Base-by-base conservation (phyloP, 2,888 invertebrate species). In the Clitarchus hookeri region DNA sequence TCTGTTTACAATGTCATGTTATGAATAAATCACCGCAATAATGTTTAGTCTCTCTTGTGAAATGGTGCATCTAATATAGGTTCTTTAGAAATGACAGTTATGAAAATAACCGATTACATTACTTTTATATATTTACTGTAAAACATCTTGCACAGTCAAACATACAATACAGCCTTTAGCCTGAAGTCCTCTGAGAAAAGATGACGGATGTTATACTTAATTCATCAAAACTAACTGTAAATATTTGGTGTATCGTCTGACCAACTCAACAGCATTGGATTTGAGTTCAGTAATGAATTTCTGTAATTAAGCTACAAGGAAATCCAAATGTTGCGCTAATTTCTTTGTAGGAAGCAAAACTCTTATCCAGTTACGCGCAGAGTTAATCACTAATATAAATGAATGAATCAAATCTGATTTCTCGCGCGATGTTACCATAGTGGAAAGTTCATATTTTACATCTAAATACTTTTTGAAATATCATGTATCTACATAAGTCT, bases 1-100 rank as follows among this genome's bases (percentile, higher is more conserved):
- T 11, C n/a, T n/a, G n/a, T 78, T 78, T 16, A 25, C 6, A 78
- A 26, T 0, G 11, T 2, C n/a, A 6, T n/a, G 78, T 78, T 78
- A 11, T 78, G 78, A 3, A 23, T n/a, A 78, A 23, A 19, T 78
- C 78, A 78, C 65, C 0, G 78, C 19, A 11, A 78, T 11, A 11
- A 0, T 25, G 78, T 78, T 26, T 26, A 78, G 19, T 78, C 78
- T 78, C 0, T 2, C 78, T 19, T 78, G 78, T 78, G 78, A 25
- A 0, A 78, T 78, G 11, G 78, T 78, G 19, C 9, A 78, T 78
- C 4, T 0, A 78, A 78, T n/a, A 78, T 78, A 11, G 78, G n/a
- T 78, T 78, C 78, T 19, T 78, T 78, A 78, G 16, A 78, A 78
- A 12, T 25, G 78, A 78, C 78, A 78, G 78, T 78, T 78, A 25